Evolutionary conservation across 2,888 invertebrate genomes (phyloP), one percentile per base, ranked within the genome.

Genomic region (Synergus gifuensis): DNA sequence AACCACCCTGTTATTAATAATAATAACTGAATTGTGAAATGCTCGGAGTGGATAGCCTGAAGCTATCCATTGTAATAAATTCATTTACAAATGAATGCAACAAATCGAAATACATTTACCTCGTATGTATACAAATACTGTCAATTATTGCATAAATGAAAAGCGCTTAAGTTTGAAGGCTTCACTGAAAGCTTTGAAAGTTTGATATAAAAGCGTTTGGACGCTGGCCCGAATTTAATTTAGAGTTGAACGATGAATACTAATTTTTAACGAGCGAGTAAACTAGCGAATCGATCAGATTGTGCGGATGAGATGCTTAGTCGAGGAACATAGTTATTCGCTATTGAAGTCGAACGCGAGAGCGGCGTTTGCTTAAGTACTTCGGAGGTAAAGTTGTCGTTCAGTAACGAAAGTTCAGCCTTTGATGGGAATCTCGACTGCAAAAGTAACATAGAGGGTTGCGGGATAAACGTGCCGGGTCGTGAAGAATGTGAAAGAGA

Each of bases 381-480:
- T 73, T 73, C 40, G n/a, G 49, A 73, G 28, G n/a, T 28, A 54
- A 73, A 49, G 49, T 73, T 28, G 49, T 44, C 67, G 67, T 67
- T 67, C 22, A 67, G 28, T 54, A 73, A 73, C 73, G 54, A 73
- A 73, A 73, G 36, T 73, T 73, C 49, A n/a, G 28, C 73, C n/a
- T 73, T 73, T 73, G 73, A 73, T 73, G 49, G 73, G 54, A 54
- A 73, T 54, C 54, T 73, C 28, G 36, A 54, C 54, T 49, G 36
- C 28, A 54, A 36, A 54, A 73, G 60, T 60, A 54, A 9, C 54
- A 69, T 69, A 73, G 62, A 64, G 82, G 77, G 79, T 73, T 78
- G 76, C 16, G 77, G 76, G 82, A 81, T 79, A 80, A 76, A 78
- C 62, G 82, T 81, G 78, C 76, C 82, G 78, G 40, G 76, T 67